Evolutionary conservation across 2,113 vertebrate species (phyloP).

Genomic region (Pluvianellus socialis): DNA sequence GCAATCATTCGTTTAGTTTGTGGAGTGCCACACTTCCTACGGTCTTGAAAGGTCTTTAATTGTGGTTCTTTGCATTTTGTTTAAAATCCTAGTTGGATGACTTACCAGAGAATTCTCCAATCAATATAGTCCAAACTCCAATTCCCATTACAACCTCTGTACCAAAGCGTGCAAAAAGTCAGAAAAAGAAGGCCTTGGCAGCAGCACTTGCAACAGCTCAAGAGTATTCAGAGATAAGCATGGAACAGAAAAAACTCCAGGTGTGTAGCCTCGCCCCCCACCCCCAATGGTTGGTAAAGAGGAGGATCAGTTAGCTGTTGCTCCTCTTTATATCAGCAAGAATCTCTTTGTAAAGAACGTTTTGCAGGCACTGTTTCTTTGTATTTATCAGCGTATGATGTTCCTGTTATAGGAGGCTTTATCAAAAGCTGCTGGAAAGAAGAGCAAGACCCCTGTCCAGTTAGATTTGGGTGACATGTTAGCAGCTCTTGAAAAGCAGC

Average conservation of each 20-base stretch:
- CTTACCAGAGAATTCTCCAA: slow-evolving; percentile 95
- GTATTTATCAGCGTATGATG: not conserved
- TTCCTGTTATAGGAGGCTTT: slow-evolving; percentile 84
- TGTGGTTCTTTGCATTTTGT: not conserved
- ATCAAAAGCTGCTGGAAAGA: slow-evolving; percentile 96
- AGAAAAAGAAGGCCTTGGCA: slow-evolving; percentile 97
- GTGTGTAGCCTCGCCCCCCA: slow-evolving; percentile 50
- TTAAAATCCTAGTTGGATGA: slow-evolving; percentile 84
- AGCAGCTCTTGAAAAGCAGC: slow-evolving; percentile 94
- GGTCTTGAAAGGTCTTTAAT: not conserved
- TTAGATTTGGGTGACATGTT: slow-evolving; percentile 98
- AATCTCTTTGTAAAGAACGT: not conserved
- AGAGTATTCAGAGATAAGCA: slow-evolving; percentile 98
- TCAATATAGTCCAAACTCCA: slow-evolving; percentile 97
- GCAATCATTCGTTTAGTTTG: not conserved
- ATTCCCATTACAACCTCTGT: slow-evolving; percentile 98
- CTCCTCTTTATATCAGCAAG: not conserved
- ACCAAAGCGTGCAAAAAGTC: slow-evolving; percentile 97
- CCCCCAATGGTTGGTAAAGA: not conserved
- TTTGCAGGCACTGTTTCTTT: not conserved
- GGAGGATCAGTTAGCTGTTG: not conserved
- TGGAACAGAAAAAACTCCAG: slow-evolving; percentile 97
- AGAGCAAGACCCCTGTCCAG: slow-evolving; percentile 95
- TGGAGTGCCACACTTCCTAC: not conserved
- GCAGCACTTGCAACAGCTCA: slow-evolving; percentile 95